A percentile compares a stretch with the other conserved stretches of the same genome.
phyloP scores from a whole-genome alignment of 2,888 invertebrate genomes.

The Xiphydria camelus region DNA sequence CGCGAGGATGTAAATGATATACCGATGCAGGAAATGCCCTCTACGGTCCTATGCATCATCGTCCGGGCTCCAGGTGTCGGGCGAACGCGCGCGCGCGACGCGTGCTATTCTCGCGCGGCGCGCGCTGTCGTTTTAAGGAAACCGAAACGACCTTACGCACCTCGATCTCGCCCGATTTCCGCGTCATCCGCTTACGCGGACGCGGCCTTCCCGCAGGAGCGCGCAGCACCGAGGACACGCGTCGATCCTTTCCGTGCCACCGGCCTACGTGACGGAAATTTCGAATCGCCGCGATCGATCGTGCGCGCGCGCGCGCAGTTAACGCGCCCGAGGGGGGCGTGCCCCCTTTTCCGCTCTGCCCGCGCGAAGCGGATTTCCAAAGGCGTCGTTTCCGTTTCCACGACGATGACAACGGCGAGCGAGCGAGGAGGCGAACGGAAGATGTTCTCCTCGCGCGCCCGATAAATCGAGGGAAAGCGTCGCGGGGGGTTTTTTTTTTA shows the following conservation, averaged over 20 bases:
- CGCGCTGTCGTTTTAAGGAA: slow-evolving; percentile 9
- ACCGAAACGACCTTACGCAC: slow-evolving; percentile 4
- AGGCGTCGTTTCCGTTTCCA: too few species aligned
- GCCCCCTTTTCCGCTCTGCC: too few species aligned
- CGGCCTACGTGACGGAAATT: too few species aligned
- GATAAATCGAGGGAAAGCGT: too few species aligned
- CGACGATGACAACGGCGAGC: too few species aligned
- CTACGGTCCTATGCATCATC: slow-evolving; percentile 50
- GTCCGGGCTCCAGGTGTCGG: slow-evolving; percentile 49
- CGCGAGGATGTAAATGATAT: slow-evolving; percentile 47
- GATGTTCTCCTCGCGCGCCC: too few species aligned
- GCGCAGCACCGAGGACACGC: too few species aligned
- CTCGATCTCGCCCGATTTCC: background rate
- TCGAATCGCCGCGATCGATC: slow-evolving; percentile 15
- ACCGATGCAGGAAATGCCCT: slow-evolving; percentile 49
- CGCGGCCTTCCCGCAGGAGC: too few species aligned
- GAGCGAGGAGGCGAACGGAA: too few species aligned
- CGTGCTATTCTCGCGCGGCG: slow-evolving; percentile 1
- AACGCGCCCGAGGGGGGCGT: slow-evolving; percentile 1
- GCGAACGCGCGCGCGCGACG: slow-evolving; percentile 1
- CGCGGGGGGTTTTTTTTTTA: too few species aligned
- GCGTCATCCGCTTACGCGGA: background rate
- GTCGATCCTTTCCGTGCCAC: too few species aligned
- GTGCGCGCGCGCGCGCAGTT: slow-evolving; percentile 8
- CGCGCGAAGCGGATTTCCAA: too few species aligned